Evolutionary conservation across 2,797 vertebrate genomes (phyloP).

Genomic region (Cirrhinus molitorella): DNA sequence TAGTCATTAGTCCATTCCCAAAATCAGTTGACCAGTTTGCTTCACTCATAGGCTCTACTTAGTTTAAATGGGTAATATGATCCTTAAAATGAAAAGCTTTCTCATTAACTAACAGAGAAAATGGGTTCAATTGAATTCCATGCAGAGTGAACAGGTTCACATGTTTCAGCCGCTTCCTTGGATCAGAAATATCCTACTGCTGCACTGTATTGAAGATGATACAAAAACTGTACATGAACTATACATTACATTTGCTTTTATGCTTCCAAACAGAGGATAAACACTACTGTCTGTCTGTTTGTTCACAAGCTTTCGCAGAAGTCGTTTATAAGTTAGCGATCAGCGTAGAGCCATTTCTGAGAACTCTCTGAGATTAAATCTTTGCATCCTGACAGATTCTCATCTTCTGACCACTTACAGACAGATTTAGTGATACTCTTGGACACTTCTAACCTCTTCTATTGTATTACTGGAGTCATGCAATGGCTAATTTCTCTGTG

Average conservation of each 20-base stretch:
- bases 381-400: constrained; percentile 32
- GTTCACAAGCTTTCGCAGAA: constrained; percentile 13
- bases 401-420: constrained; percentile 40
- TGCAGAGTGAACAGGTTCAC: constrained; percentile 54
- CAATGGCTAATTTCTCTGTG: background rate
- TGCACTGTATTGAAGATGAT: background rate
- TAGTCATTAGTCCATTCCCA: constrained; percentile 66
- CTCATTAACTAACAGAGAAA: constrained; percentile 65
- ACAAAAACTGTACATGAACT: background rate
- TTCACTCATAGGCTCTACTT: constrained; percentile 42
- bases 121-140: constrained; percentile 59
- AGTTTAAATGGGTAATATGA: constrained; percentile 65
- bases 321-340: background rate
- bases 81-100: constrained; percentile 66
- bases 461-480: constrained; percentile 29
- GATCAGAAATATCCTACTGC: constrained; percentile 7
- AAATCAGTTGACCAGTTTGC: constrained; percentile 63
- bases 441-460: constrained; percentile 23
- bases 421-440: constrained; percentile 14
- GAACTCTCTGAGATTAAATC: constrained; percentile 51
- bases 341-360: constrained; percentile 21
- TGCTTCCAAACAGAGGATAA: background rate
- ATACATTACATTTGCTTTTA: background rate
- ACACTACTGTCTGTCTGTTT: background rate
- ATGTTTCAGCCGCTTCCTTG: constrained; percentile 11